Evolutionary conservation across 2,113 vertebrate species (phyloP).

Genomic region (Orycteropus afer): DNA sequence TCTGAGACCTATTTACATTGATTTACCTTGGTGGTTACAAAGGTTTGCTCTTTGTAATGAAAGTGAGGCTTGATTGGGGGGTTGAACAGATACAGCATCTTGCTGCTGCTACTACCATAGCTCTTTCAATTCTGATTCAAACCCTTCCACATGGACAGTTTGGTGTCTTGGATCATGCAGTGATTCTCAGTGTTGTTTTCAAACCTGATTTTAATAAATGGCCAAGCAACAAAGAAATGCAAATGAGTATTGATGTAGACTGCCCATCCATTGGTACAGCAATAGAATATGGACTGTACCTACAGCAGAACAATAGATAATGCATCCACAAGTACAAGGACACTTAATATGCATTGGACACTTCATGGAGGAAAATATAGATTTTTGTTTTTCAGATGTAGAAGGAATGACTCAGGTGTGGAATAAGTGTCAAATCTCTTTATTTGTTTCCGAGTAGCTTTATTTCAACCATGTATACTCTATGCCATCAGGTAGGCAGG

Average conservation of each 20-base stretch:
- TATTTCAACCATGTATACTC: neutral
- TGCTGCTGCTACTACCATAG: fast-evolving
- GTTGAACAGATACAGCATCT: neutral
- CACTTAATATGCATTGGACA: neutral
- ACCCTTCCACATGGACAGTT: neutral
- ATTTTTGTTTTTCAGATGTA: neutral
- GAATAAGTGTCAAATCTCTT: neutral
- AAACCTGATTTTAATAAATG: neutral
- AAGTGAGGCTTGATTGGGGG: neutral
- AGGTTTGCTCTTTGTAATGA: neutral
- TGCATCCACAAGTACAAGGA: neutral
- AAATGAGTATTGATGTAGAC: neutral
- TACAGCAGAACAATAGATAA: neutral
- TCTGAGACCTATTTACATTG: fast-evolving
- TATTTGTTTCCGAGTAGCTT: neutral
- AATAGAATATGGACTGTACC: neutral
- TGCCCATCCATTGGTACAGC: neutral
- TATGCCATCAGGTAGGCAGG: neutral
- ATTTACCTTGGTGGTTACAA: neutral
- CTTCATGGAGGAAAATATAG: neutral
- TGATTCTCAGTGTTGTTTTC: neutral
- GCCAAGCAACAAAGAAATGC: neutral
- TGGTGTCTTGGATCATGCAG: neutral
- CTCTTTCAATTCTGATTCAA: neutral
- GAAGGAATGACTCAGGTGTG: neutral